Conservation (phyloP, 2,113 vertebrate genomes). For the Oceanodroma tethys region DNA sequence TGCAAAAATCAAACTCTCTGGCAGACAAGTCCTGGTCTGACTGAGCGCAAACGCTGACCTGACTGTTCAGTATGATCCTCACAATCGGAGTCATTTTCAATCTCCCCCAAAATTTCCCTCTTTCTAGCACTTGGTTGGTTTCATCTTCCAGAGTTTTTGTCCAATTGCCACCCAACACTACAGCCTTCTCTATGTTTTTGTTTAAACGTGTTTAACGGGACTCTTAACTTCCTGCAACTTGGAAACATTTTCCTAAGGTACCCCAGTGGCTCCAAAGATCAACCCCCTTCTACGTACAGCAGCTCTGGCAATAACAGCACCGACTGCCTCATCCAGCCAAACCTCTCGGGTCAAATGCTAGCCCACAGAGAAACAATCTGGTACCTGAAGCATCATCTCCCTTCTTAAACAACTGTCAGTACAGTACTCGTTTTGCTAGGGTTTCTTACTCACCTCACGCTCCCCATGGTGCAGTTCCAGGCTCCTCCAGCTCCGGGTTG, state of each 20-base stretch:
- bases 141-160: background rate
- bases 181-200: background rate
- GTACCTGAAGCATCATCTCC: background rate
- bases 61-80: background rate
- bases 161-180: background rate
- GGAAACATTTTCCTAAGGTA: background rate
- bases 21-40: background rate
- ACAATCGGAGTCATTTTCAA: background rate
- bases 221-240: background rate
- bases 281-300: fast-evolving
- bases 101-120: background rate
- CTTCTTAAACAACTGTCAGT: background rate
- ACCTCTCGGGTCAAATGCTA: background rate
- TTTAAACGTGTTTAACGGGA: background rate
- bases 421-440: background rate
- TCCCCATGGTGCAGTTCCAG: background rate
- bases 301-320: background rate
- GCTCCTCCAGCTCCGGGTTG: background rate
- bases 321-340: background rate
- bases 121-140: background rate
- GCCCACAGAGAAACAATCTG: background rate
- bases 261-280: background rate
- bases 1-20: background rate
- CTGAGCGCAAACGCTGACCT: background rate
- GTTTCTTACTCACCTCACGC: background rate